Base-by-base conservation (phyloP, 2,797 vertebrate genomes). In the Alosa sapidissima region DNA sequence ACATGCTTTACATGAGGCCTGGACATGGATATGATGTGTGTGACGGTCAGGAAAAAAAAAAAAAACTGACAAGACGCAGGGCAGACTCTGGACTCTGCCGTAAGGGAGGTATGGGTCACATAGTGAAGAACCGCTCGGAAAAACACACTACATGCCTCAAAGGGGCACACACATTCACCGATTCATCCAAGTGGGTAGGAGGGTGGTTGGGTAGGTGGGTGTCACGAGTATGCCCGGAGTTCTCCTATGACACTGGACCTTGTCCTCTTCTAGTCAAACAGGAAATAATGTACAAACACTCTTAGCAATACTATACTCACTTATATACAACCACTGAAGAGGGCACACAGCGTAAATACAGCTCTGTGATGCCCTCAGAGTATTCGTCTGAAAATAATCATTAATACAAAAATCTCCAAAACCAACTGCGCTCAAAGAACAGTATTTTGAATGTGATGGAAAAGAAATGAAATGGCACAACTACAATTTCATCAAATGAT, bases 371-470 rank as follows among this genome's bases (percentile, higher is more conserved):
- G 60, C 83, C 91, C 82, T 54, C 91, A 91, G 89, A 89, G 93
- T 90, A 92, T 89, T 94, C 93, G 93, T 93, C n/a, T 24, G 92
- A 94, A 94, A 94, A 94, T 93, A 93, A 94, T 78, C 24, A 16
- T 36, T 85, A 86, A 88, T 87, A 88, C 81, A 89, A 81, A 52
- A 93, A 88, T 92, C 13, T 94, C 92, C 84, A 94, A 94, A 94
- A 93, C 85, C 58, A 84, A 84, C 54, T 83, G 62, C 92, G 89
- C 92, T 93, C 91, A 92, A 92, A 82, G 90, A 92, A 89, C 88
- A 86, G 89, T 90, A 58, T 83, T 92, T 92, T 87, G 45, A 58
- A 68, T 78, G 86, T 84, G 24, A 90, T 72, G 28, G 33, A 41
- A 88, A 90, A 91, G 88, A 91, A 91, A 92, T 82, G 52, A 81